These are phyloP conservation scores for Hymenochirus boettgeri DNA, from an alignment of 2,113 vertebrate species.

Conservation along the genomic window DNA sequence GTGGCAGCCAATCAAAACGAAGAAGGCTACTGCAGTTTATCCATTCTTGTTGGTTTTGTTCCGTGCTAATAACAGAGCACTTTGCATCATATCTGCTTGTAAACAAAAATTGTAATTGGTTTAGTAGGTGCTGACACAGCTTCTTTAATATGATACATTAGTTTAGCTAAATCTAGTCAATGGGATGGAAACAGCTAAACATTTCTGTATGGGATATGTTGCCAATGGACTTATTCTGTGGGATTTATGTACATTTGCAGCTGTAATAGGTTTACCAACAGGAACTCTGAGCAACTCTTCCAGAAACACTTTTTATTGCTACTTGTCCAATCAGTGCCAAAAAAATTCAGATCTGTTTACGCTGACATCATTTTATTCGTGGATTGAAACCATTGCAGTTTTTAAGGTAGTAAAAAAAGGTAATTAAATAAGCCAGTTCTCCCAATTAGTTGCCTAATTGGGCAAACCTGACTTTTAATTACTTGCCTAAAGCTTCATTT, in stretches of 20 bases:
- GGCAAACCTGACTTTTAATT: constrained; percentile 41
- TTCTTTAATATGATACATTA: constrained; percentile 16
- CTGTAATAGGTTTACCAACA: constrained; percentile 38
- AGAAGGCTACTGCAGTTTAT: too few species aligned
- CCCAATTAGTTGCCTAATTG: constrained; percentile 41
- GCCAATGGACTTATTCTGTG: constrained; percentile 8
- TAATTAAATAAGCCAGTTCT: constrained; percentile 39
- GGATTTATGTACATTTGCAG: constrained; percentile 25
- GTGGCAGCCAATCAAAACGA: too few species aligned
- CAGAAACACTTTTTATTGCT: constrained; percentile 3
- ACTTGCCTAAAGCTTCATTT: constrained; percentile 40
- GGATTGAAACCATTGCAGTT: constrained; percentile 34
- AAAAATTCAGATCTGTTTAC: constrained; percentile 27
- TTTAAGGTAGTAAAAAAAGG: constrained; percentile 32
- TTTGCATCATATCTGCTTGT: not conserved
- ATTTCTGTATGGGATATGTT: not conserved
- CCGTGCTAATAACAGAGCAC: too few species aligned
- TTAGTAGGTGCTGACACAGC: not conserved
- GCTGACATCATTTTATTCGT: constrained; percentile 35
- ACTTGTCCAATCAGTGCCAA: constrained; percentile 19
- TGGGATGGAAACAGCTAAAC: constrained; percentile 8
- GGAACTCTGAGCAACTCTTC: constrained; percentile 10
- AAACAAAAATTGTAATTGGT: not conserved
- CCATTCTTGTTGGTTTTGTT: too few species aligned
- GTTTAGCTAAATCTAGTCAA: not conserved